Base-by-base conservation (phyloP, 1,140 invertebrate genomes). In the Diploscapter pachys region DNA sequence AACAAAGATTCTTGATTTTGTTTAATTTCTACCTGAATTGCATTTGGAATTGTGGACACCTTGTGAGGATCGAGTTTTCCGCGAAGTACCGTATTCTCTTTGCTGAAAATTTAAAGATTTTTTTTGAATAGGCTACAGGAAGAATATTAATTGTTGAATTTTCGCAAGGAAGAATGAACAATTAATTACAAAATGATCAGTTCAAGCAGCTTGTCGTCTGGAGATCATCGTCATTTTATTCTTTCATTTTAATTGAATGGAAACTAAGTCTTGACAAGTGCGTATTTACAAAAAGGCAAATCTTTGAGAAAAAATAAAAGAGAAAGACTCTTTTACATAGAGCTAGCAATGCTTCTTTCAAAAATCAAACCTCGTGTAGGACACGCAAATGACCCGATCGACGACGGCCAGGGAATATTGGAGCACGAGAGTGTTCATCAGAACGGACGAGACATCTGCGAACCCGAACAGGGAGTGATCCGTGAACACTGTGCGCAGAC, bases 381-480 rank as follows among this genome's bases (percentile, higher is more conserved):
- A 99, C 2, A 99, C 97, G 88, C 97, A 99, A 78, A 99, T 98
- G 73, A 94, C 95, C 86, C 96, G 93, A 86, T 96, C 93, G 77
- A 93, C 92, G 86, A 93, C 92, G 53, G 91, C 90, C 59, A 99
- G 87, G 67, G 93, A 93, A 81, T 98, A 92, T 86, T 97, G 91
- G 49, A 99, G 88, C 8, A 88, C 71, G 83, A 96, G 91, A 87
- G 96, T 96, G 85, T 99, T 99, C 11, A 95, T 98, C 56, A 99
- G 89, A 57, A 99, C 93, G 13, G 96, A 95, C 78, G 94, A 97
- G 53, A 92, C 91, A 88, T 99, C 97, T 67, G 96, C 96, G 90
- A 99, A 99, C 11, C 97, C 97, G 89, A 99, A 99, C 61, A 99
- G 87, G 63, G 96, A 99, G 88, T 99, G 97, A 88, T 99, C 97